Percentiles rank a stretch among this genome's conserved stretches.
Conservation (phyloP, 2,797 vertebrate genomes). For the Gymnoscopelus microlampas region DNA sequence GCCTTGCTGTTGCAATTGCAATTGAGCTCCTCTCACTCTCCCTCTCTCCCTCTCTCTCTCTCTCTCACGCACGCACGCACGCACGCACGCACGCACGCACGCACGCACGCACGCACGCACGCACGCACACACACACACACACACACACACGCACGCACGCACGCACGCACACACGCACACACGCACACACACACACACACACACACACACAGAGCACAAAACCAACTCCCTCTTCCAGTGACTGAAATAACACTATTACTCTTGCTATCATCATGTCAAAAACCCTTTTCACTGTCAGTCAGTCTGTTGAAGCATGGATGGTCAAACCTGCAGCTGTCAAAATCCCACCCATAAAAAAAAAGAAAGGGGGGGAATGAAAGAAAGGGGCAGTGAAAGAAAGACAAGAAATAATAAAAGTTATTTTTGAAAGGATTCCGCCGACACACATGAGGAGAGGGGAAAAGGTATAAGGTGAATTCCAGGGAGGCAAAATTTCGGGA, state of each 20-base stretch:
- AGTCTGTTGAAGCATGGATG: conserved; percentile 52
- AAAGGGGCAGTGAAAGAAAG: conserved; percentile 49
- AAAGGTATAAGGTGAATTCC: conserved; percentile 52
- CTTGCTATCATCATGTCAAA: conserved; percentile 69
- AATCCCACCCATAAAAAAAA: conserved; percentile 42
- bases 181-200: conserved; percentile 18
- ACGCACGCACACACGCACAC: conserved; percentile 3
- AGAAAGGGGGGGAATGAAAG: background rate
- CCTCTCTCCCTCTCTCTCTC: background rate
- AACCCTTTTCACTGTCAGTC: conserved; percentile 60
- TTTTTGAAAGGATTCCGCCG: background rate
- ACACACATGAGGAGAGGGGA: conserved; percentile 19
- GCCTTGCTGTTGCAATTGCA: conserved; percentile 47
- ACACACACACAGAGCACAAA: conserved; percentile 14
- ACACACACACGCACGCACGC: background rate
- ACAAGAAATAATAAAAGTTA: background rate
- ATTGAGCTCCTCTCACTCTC: conserved; percentile 27
- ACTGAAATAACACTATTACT: conserved; percentile 76
- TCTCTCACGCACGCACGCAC: background rate
- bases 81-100: background rate
- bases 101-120: background rate
- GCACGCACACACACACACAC: background rate
- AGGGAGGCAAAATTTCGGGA: conserved; percentile 46
- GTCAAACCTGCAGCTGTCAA: conserved; percentile 72
- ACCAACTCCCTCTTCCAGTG: conserved; percentile 61